Evolutionary conservation across 2,888 invertebrate species (phyloP).

Genomic region (Camptogramma bilineatum): DNA sequence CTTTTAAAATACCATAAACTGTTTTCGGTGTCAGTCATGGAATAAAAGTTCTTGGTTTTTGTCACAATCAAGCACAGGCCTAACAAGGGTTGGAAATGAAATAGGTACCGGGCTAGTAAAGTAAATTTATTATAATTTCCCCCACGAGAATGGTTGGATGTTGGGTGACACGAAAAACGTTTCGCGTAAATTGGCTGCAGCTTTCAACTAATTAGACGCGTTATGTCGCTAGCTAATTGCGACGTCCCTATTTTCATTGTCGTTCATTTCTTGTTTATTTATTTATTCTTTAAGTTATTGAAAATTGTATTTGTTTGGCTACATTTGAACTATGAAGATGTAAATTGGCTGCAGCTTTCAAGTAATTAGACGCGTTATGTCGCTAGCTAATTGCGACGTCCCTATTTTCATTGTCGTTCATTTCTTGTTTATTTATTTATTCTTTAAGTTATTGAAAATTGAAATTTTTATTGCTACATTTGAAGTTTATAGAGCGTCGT

Average conservation of each 20-base stretch:
- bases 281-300: neutral
- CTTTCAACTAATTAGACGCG: constrained; percentile 44
- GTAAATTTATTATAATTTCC: constrained; percentile 44
- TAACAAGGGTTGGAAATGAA: constrained; percentile 28
- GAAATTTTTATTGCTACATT: too few species aligned
- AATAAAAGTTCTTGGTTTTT: too few species aligned
- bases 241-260: constrained; percentile 9
- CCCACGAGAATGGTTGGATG: constrained; percentile 39
- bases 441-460: neutral
- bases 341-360: constrained; percentile 48
- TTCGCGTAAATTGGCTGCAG: constrained; percentile 48
- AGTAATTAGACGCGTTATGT: constrained; percentile 38
- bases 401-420: constrained; percentile 9
- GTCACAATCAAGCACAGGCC: too few species aligned
- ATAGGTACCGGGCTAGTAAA: constrained; percentile 25
- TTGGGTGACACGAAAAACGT: constrained; percentile 52
- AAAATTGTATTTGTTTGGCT: too few species aligned
- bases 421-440: neutral
- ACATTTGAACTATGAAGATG: too few species aligned
- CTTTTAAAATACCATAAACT: too few species aligned
- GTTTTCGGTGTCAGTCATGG: too few species aligned
- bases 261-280: constrained; percentile 9
- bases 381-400: constrained; percentile 23
- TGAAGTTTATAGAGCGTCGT: too few species aligned
- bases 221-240: constrained; percentile 24